These are phyloP conservation scores for Hycleus phaleratus DNA, from an alignment of 1,140 invertebrate species.

Conservation along the genomic window DNA sequence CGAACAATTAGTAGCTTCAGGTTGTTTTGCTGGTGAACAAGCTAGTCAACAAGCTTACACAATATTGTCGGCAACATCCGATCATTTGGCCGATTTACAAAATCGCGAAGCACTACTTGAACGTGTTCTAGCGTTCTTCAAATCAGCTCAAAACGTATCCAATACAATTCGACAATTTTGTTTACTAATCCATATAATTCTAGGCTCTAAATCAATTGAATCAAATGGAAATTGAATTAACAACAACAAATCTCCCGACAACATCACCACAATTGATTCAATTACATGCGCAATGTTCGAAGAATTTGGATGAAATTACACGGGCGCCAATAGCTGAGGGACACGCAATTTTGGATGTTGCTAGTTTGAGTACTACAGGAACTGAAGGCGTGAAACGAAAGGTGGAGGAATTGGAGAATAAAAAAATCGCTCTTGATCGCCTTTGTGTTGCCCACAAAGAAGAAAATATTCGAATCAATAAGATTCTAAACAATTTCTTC, in stretches of 20 bases:
- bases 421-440: constrained; percentile 58
- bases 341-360: constrained; percentile 62
- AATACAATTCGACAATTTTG: not conserved
- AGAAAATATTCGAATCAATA: constrained; percentile 61
- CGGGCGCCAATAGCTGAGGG: constrained; percentile 60
- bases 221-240: constrained; percentile 69
- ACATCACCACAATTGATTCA: constrained; percentile 58
- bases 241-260: constrained; percentile 54
- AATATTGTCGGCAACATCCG: constrained; percentile 63
- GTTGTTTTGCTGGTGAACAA: constrained; percentile 63
- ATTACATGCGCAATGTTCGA: constrained; percentile 55
- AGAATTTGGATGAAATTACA: constrained; percentile 58
- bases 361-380: constrained; percentile 55
- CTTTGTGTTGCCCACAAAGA: constrained; percentile 63
- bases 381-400: constrained; percentile 58
- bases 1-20: constrained; percentile 62
- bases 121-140: constrained; percentile 67
- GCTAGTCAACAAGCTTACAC: constrained; percentile 63
- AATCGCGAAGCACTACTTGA: constrained; percentile 59
- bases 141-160: constrained; percentile 57
- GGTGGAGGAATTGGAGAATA: constrained; percentile 68
- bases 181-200: not conserved
- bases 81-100: constrained; percentile 66
- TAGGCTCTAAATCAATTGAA: constrained; percentile 67
- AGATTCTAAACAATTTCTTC: constrained; percentile 60